A percentile compares a stretch with the other conserved stretches of the same genome.
These are phyloP conservation scores for Macrocentrus cingulum DNA, from an alignment of 1,140 invertebrate genomes.

Conservation along the genomic window DNA sequence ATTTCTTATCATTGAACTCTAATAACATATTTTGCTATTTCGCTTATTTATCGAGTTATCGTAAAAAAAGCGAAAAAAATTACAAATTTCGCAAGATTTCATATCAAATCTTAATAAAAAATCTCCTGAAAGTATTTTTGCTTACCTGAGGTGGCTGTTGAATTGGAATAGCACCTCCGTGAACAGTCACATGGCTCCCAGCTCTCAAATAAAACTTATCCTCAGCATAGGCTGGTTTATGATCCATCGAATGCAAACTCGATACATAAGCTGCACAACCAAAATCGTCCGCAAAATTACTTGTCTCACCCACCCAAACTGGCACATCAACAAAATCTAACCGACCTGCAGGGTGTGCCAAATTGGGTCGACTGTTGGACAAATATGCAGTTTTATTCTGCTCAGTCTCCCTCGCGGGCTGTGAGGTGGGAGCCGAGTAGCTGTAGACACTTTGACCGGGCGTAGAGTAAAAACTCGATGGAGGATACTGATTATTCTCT, in stretches of 20 bases:
- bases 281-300: conserved; percentile 3
- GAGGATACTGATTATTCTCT: conserved; percentile 50
- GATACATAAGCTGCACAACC: conserved; percentile 44
- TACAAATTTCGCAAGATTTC: no score
- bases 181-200: conserved; percentile 56
- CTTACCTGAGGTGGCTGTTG: conserved; percentile 59
- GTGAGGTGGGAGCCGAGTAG: conserved; percentile 47
- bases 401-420: conserved; percentile 47
- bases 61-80: no score
- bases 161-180: conserved; percentile 59
- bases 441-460: conserved; percentile 46
- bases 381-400: conserved; percentile 50
- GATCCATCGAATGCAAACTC: conserved; percentile 48
- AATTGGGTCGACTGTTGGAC: conserved; percentile 40
- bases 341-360: conserved; percentile 46
- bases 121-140: no score
- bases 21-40: no score
- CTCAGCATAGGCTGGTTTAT: conserved; percentile 48
- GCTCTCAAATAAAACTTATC: conserved; percentile 56
- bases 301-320: background rate
- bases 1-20: no score
- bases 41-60: no score
- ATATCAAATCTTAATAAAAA: no score
- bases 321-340: conserved; percentile 9
- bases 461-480: conserved; percentile 49